Evolutionary conservation across 2,888 invertebrate genomes (phyloP).

Genomic region (Mechanitis messenoides): DNA sequence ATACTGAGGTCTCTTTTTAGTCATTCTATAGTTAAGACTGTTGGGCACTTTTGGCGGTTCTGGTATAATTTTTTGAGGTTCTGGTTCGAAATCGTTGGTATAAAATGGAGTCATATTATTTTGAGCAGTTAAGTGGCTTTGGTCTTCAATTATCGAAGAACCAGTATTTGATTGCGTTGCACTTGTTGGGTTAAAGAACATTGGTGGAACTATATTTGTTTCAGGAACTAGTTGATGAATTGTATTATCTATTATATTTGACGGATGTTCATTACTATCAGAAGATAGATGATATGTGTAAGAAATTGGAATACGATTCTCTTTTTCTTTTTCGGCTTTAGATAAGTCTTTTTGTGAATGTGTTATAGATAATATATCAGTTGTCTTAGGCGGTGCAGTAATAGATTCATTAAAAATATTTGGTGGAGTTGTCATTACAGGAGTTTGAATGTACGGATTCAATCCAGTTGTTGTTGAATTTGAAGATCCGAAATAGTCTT

Average conservation of each 20-base stretch:
- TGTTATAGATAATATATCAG: neutral
- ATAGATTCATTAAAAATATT: neutral
- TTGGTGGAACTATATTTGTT: conserved; percentile 27
- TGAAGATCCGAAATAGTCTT: too few species aligned
- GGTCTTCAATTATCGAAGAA: conserved; percentile 16
- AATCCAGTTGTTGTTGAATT: neutral
- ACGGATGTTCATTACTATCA: conserved; percentile 8
- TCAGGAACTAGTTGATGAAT: conserved; percentile 5
- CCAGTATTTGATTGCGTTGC: conserved; percentile 3
- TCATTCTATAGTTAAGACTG: conserved; percentile 57
- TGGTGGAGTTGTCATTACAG: neutral
- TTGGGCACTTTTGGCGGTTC: conserved; percentile 59
- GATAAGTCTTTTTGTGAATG: conserved; percentile 7
- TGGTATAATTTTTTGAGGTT: conserved; percentile 40
- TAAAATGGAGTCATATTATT: conserved; percentile 14
- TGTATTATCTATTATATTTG: neutral
- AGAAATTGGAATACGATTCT: neutral
- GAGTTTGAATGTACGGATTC: neutral
- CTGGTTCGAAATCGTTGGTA: conserved; percentile 24
- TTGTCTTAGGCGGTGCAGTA: neutral
- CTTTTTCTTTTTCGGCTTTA: neutral
- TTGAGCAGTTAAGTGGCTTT: conserved; percentile 18
- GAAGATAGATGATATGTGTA: conserved; percentile 7
- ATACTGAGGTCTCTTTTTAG: conserved; percentile 65
- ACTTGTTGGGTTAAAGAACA: conserved; percentile 36